Evolutionary conservation across 37 sponge, comb jelly and placozoan genomes (phyloP).

Genomic region (Petrosia ficiformis): DNA sequence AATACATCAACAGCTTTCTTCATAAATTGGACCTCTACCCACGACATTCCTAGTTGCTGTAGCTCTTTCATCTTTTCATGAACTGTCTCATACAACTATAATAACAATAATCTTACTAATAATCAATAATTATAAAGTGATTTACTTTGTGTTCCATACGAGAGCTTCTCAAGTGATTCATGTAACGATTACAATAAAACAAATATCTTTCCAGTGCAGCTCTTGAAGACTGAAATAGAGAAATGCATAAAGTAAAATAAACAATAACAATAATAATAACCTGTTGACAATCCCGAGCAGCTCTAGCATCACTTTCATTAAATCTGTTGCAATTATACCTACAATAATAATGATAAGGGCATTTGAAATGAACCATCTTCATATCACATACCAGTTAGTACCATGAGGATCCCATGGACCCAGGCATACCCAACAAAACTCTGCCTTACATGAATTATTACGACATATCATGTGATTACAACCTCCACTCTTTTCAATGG

Average conservation of each 20-base stretch:
- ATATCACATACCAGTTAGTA: constrained; percentile 83
- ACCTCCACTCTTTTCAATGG: constrained; percentile 96
- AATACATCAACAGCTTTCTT: constrained; percentile 86
- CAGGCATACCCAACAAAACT: constrained; percentile 93
- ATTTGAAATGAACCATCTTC: no score
- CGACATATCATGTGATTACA: constrained; percentile 93
- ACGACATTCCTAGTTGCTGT: constrained; percentile 72
- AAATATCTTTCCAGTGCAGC: constrained; percentile 80
- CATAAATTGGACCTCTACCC: constrained; percentile 89
- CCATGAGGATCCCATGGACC: constrained; percentile 94
- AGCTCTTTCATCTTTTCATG: constrained; percentile 81
- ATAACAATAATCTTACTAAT: background rate
- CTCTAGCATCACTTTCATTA: constrained; percentile 72
- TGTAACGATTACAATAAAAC: constrained; percentile 88
- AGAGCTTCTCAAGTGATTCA: constrained; percentile 79
- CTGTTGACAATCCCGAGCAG: constrained; percentile 72
- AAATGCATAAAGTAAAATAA: background rate
- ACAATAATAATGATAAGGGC: no score
- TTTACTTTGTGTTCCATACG: constrained; percentile 58
- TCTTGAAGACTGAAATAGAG: constrained; percentile 42
- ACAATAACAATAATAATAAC: background rate
- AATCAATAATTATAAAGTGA: background rate
- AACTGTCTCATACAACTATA: constrained; percentile 73
- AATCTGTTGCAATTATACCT: constrained; percentile 92
- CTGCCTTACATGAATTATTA: constrained; percentile 64